Evolutionary conservation across 2,113 vertebrate genomes (phyloP).

Genomic region (Donacobius atricapilla): DNA sequence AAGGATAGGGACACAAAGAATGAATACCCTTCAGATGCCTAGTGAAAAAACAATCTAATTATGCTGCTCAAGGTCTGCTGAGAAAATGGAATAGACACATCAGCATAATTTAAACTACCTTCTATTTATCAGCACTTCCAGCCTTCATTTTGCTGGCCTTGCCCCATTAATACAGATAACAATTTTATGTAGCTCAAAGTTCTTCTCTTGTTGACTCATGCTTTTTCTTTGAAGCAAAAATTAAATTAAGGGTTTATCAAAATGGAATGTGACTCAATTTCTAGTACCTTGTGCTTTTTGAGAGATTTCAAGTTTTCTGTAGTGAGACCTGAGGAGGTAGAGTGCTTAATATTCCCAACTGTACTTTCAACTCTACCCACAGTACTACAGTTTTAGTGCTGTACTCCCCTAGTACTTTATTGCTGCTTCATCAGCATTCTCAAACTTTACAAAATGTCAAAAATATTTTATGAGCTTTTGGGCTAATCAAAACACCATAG

Average conservation of each 20-base stretch:
- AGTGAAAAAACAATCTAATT: not conserved
- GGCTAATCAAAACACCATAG: not conserved
- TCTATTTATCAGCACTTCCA: conserved; percentile 38
- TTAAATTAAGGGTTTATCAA: conserved; percentile 15
- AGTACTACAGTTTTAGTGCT: not conserved
- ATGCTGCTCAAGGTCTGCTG: not conserved
- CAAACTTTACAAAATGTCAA: not conserved
- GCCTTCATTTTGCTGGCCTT: conserved; percentile 5
- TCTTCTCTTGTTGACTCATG: conserved; percentile 20
- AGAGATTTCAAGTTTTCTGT: not conserved
- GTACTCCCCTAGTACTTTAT: not conserved
- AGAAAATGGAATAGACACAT: conserved; percentile 28
- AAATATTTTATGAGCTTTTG: not conserved
- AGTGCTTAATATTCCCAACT: not conserved
- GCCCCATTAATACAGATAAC: conserved; percentile 27
- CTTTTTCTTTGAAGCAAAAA: conserved; percentile 24
- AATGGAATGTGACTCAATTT: not conserved
- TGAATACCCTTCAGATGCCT: not conserved
- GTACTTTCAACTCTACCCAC: not conserved
- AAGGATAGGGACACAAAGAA: not conserved
- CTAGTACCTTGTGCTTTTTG: not conserved
- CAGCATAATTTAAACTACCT: conserved; percentile 37
- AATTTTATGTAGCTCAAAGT: conserved; percentile 29
- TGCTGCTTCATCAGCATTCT: not conserved
- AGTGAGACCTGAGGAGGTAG: not conserved